Base-by-base conservation (phyloP, 2,888 invertebrate species). In the Druceiella hillmani region DNA sequence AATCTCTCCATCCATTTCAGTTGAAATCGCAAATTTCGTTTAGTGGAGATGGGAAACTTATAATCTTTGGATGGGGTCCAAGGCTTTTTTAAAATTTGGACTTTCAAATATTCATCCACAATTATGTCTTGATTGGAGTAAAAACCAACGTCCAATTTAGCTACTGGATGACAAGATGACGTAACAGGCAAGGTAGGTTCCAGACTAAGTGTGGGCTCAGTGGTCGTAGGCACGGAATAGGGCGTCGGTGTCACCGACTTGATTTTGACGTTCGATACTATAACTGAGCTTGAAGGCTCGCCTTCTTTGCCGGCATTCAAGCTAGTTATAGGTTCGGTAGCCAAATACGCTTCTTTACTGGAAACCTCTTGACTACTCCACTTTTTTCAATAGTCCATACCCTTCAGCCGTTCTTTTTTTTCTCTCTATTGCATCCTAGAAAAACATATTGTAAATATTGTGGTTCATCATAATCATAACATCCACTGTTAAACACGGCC, bases 1-100 rank as follows among this genome's bases (percentile, higher is more conserved):
- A 41, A 41, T 41, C 38, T 33, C 25, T 41, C 38, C 14, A 39
- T 35, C 39, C 34, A 42, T 39, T 39, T n/a, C n/a, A n/a, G n/a
- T n/a, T n/a, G n/a, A n/a, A n/a, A n/a, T n/a, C n/a, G n/a, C n/a
- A 39, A 39, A n/a, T n/a, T n/a, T n/a, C n/a, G n/a, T n/a, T n/a
- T n/a, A n/a, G n/a, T n/a, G n/a, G n/a, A n/a, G 35, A 30, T 29
- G 30, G 38, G 34, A 41, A 38, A 41, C 32, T 34, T 33, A 39
- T 41, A 34, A 39, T 30, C 38, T 33, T 20, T 41, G 17, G 33
- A 26, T 40, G 41, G 41, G 10, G 41, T 40, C 37, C 41, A 40
- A 37, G 41, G 32, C 33, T 26, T 17, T 40, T 40, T 40, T 33
- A 37, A 40, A 40, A 40, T 25, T 37, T 31, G 41, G 25, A 17